Base-by-base conservation (phyloP, 2,888 invertebrate species). In the Plemyria rubiginata region DNA sequence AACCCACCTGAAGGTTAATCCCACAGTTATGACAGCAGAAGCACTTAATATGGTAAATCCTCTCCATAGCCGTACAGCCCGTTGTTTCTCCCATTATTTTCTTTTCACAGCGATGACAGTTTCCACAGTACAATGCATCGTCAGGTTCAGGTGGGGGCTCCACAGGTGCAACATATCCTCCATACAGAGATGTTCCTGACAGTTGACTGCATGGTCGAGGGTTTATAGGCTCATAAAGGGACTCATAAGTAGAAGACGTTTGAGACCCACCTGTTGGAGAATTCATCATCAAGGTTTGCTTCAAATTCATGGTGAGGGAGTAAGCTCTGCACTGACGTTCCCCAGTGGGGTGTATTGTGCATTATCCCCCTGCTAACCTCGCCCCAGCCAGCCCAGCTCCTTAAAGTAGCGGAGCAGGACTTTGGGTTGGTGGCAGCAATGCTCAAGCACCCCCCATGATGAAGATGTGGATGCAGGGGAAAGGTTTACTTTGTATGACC, bases 31-130 rank as follows among this genome's bases (percentile, higher is more conserved):
- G 96, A 85, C 99, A 99, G 54, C 97, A 97, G 87, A 99, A 99
- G 81, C 99, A 99, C 66, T 95, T 95, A 63, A 98, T 97, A 80
- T 99, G 99, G 86, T 98, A 99, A 60, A 99, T 96, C 86, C 98
- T 97, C 78, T 98, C 98, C 97, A 99, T 98, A 0, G 99, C 99
- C 0, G 99, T 98, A 80, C 99, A 99, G 0, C 99, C 99, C 38
- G 97, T 98, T 28, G 97, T 98, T 88, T 99, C 99, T 0, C 98
- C 98, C 79, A 98, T 95, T 55, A 99, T 98, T 84, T 97, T 97
- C 76, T 97, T 96, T 0, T 97, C 96, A 88, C 99, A 99, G 76
- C 97, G 96, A 52, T 96, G 96, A 84, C 99, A 99, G 76, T 97
- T 96, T 0, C 98, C 98, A 87, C 95, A 96, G 74, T 95, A 95